These are phyloP conservation scores for Vipera latastei DNA, from an alignment of 2,797 vertebrate genomes.

Conservation along the genomic window DNA sequence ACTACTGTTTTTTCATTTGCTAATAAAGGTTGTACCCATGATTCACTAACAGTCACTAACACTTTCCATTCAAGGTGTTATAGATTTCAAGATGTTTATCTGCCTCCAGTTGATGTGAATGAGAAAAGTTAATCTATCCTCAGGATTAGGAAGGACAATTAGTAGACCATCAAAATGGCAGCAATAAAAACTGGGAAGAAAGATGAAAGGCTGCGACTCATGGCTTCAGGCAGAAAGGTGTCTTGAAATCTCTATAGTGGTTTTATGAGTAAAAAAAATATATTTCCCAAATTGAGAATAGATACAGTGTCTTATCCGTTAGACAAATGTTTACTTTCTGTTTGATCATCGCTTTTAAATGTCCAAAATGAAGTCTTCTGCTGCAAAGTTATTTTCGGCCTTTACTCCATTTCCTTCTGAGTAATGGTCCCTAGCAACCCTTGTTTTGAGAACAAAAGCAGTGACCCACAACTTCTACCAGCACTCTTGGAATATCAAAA, in stretches of 20 bases:
- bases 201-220: not conserved
- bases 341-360: not conserved
- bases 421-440: not conserved
- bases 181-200: not conserved
- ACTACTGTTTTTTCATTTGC: constrained; percentile 1
- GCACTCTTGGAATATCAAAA: not conserved
- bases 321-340: not conserved
- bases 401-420: not conserved
- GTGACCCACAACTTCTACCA: not conserved
- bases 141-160: constrained; percentile 3
- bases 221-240: not conserved
- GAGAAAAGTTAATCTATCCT: not conserved
- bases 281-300: not conserved
- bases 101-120: constrained; percentile 6
- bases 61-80: not conserved
- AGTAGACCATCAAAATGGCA: constrained; percentile 11
- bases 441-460: not conserved
- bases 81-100: not conserved
- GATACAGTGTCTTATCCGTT: not conserved
- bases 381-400: not conserved
- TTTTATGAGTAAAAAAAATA: not conserved
- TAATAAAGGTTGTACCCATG: constrained; percentile 8
- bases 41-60: constrained; percentile 17
- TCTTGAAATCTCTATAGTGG: not conserved
- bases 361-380: not conserved